Evolutionary conservation across 2,113 vertebrate species (phyloP).

Genomic region (Daphoenositta chrysoptera): DNA sequence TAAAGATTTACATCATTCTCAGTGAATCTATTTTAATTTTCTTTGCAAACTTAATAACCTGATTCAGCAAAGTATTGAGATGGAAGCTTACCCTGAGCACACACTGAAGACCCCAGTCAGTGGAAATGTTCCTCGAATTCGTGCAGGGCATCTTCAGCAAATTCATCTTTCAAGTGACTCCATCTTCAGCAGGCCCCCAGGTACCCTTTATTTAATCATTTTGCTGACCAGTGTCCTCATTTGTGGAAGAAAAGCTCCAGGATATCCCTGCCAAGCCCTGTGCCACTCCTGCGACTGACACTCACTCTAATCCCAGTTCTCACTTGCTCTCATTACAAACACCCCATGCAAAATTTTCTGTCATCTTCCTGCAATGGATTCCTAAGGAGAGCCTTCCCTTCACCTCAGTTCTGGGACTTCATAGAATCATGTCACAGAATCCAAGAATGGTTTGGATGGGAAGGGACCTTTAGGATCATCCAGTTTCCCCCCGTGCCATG

Average conservation of each 20-base stretch:
- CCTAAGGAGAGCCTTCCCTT: neutral
- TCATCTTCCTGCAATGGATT: neutral
- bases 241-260: neutral
- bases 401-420: neutral
- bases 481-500: neutral
- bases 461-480: neutral
- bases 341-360: neutral
- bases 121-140: neutral
- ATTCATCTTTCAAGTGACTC: neutral
- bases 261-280: neutral
- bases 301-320: neutral
- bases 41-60: constrained; percentile 21
- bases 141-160: neutral
- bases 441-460: neutral
- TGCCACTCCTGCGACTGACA: too few relatives aligned
- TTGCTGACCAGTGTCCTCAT: neutral
- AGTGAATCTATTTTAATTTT: constrained; percentile 31
- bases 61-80: constrained; percentile 25
- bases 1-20: constrained; percentile 21
- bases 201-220: neutral
- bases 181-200: neutral
- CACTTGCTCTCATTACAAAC: neutral
- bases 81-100: neutral
- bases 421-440: neutral
- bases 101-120: neutral